Evolutionary conservation across 1,140 invertebrate species (phyloP).

Genomic region (Halesus radiatus): DNA sequence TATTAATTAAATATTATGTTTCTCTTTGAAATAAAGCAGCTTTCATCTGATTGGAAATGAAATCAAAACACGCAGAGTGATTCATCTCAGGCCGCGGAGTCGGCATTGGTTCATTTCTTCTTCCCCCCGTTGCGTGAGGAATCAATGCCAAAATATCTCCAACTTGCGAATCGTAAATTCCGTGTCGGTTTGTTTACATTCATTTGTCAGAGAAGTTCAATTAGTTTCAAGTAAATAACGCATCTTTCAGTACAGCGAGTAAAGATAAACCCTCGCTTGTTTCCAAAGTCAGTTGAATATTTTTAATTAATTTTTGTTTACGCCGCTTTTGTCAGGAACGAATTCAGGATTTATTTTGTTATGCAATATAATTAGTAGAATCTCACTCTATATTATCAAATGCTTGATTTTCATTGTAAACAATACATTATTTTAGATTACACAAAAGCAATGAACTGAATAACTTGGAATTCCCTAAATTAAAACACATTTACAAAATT

Average conservation of each 20-base stretch:
- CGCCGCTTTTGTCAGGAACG: too few species aligned
- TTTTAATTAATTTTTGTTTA: too few species aligned
- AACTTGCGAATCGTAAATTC: conserved; percentile 20
- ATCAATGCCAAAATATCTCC: conserved; percentile 10
- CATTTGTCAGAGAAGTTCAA: conserved; percentile 32
- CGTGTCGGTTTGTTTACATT: conserved; percentile 20
- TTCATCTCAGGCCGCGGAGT: neutral
- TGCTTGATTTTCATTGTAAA: too few species aligned
- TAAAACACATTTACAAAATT: too few species aligned
- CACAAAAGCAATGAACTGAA: too few species aligned
- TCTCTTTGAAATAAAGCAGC: conserved; percentile 8
- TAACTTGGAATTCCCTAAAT: too few species aligned
- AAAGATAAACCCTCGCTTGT: too few species aligned
- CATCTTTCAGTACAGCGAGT: neutral
- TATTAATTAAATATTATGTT: neutral
- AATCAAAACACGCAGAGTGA: conserved; percentile 10
- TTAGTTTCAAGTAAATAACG: conserved; percentile 26
- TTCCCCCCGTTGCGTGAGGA: neutral
- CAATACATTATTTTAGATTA: too few species aligned
- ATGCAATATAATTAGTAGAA: too few species aligned
- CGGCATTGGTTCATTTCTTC: neutral
- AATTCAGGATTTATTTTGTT: too few species aligned
- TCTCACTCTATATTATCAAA: too few species aligned
- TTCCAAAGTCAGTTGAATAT: too few species aligned
- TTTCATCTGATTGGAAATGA: conserved; percentile 19